Evolutionary conservation across 2,888 invertebrate genomes (phyloP), one percentile per base, ranked within the genome.

Genomic region (Caenorhabditis sp.): DNA sequence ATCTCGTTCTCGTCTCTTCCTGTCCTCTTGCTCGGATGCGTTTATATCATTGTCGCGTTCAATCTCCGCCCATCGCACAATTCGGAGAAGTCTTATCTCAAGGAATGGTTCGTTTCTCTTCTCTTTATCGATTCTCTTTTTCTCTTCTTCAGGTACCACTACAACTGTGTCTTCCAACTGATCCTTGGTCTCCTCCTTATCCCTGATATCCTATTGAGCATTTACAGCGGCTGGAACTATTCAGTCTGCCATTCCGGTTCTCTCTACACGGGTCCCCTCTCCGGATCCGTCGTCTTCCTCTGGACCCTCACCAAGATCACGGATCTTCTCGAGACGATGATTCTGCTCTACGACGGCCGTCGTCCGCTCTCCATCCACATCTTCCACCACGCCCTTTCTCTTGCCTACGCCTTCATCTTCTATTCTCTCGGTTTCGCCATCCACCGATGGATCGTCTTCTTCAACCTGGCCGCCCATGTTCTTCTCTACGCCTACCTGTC

Each of bases 401-500:
- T 85, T 22, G 55, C 76, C 53, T 83, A 78, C 69, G 80, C 80
- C 22, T 86, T 81, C 70, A 80, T 64, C 35, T 72, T 72, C 56
- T 82, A 84, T 44, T 58, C 80, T 8, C 60, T 61, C 18, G 56
- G 64, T 18, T 70, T 77, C 13, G 79, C 84, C 15, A 50, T 86
- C n/a, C 79, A 82, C 50, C 71, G 84, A 60, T 84, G 83, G 84
- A 83, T 86, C 47, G 61, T 85, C 13, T 80, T 83, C 64, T 56
- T 60, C 51, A 86, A 86, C 64, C 65, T 86, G 50, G 18, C 50
- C 24, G 72, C 86, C 20, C 86, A 85, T 50, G 83, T 85, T 24
- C 61, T 86, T 13, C 82, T 86, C 51, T 86, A 84, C 53, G 44
- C 83, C 5, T 86, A 86, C 53, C 70, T 86, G 15, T 82, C 81